phyloP scores from a whole-genome alignment of 1,140 invertebrate species.

The Atta colombica region DNA sequence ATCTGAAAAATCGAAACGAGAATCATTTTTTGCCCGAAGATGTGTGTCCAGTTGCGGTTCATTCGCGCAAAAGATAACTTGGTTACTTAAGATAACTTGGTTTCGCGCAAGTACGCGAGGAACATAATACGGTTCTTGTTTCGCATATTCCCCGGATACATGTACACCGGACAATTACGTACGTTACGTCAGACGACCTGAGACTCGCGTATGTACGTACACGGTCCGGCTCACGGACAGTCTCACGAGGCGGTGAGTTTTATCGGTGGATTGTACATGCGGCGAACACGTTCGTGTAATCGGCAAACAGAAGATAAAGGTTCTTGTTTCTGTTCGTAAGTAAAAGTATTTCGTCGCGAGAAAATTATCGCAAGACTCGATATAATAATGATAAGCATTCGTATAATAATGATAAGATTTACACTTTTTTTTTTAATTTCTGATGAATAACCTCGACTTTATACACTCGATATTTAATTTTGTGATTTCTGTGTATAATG shows the following conservation, averaged over 20 bases:
- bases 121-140: constrained; percentile 76
- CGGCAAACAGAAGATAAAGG: constrained; percentile 10
- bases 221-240: constrained; percentile 15
- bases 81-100: not conserved
- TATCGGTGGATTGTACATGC: constrained; percentile 1
- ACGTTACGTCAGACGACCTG: constrained; percentile 83
- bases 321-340: not conserved
- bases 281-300: not conserved
- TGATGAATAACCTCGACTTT: not conserved
- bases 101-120: constrained; percentile 67
- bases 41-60: not conserved
- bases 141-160: constrained; percentile 83
- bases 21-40: not conserved
- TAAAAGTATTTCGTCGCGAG: not conserved
- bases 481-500: not conserved
- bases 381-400: no score
- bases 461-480: not conserved
- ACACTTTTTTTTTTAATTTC: not conserved
- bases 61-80: constrained; percentile 13
- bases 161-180: constrained; percentile 85
- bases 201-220: constrained; percentile 65
- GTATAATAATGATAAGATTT: not conserved
- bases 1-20: constrained; percentile 29
- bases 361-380: not conserved
- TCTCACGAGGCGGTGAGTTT: constrained; percentile 7